Evolutionary conservation across 2,113 vertebrate species (phyloP), one percentile per base, ranked within the genome.

Genomic region (Nannospalax galili): DNA sequence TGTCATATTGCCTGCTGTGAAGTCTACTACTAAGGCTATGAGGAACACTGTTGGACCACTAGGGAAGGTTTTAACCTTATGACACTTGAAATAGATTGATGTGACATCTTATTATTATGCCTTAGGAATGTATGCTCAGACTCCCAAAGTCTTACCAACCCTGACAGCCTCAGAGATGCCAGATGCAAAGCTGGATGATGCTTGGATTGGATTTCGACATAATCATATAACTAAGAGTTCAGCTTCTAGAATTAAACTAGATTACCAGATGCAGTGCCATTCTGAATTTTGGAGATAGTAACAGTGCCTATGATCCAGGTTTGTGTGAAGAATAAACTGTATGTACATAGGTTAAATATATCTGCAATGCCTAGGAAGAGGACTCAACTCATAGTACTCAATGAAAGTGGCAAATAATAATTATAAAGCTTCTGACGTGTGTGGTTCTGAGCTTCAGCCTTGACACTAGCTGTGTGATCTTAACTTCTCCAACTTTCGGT

Each of bases 341-440:
- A 60, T 42, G 91, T 88, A 92, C 79, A 84, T 88, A 87, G 88
- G 65, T 74, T 87, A 91, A n/a, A 75, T 84, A 58, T 15, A 45
- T 52, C 79, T 26, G 70, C 89, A 91, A 26, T 40, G 45, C 84
- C 78, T 48, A 87, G 35, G 12, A 94, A 93, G 73, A 87, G 19
- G 35, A 6, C 2, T 89, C 40, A 32, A 69, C 81, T 65, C 30
- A 64, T 12, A 94, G 3, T 16, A 82, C 88, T 92, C 42, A 30
- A 19, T 70, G 19, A 95, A 85, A 35, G 62, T 81, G 42, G 40
- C n/a, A 42, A 93, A 90, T 89, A 16, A 91, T 60, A 75, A 60
- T 91, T 84, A 65, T 40, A 93, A 72, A 17, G 14, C 32, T 69
- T 19, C 35, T 73, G 35, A 70, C 42, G 89, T 4, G 70, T 19